phyloP scores from a whole-genome alignment of 2,113 vertebrate species.

The Tupaia chinensis region DNA sequence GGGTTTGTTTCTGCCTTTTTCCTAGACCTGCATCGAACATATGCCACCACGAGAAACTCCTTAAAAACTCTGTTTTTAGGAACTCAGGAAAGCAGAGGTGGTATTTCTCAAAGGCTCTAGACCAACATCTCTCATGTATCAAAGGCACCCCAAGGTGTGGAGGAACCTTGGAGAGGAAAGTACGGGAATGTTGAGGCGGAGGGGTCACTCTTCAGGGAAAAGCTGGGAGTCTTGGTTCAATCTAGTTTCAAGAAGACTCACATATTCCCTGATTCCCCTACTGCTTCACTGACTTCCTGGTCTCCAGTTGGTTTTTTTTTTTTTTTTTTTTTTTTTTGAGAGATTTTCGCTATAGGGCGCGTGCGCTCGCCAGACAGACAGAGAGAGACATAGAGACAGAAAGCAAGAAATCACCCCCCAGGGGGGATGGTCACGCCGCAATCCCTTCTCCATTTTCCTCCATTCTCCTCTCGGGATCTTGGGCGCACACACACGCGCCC shows the following conservation, averaged over 20 bases:
- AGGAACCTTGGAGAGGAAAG: neutral
- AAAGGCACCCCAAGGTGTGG: neutral
- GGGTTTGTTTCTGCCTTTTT: neutral
- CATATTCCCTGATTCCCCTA: neutral
- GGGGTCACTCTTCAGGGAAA: accelerated
- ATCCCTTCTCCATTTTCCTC: too few species aligned
- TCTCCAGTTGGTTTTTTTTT: neutral
- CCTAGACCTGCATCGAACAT: neutral
- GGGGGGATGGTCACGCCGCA: too few species aligned
- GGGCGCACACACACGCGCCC: too few species aligned
- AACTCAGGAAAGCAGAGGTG: neutral
- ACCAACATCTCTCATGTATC: neutral
- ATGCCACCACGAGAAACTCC: neutral
- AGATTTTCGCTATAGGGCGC: too few species aligned
- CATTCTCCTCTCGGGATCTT: too few species aligned
- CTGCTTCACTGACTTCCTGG: neutral
- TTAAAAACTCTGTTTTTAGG: neutral
- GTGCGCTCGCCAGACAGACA: too few species aligned
- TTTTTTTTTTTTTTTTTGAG: too few species aligned
- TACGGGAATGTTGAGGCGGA: neutral
- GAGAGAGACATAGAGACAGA: too few species aligned
- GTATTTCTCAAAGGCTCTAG: neutral
- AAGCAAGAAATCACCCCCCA: too few species aligned
- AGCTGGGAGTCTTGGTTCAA: neutral
- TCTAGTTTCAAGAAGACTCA: neutral